Base-by-base conservation (phyloP, 2,797 vertebrate species). In the Dromococcyx pavoninus region DNA sequence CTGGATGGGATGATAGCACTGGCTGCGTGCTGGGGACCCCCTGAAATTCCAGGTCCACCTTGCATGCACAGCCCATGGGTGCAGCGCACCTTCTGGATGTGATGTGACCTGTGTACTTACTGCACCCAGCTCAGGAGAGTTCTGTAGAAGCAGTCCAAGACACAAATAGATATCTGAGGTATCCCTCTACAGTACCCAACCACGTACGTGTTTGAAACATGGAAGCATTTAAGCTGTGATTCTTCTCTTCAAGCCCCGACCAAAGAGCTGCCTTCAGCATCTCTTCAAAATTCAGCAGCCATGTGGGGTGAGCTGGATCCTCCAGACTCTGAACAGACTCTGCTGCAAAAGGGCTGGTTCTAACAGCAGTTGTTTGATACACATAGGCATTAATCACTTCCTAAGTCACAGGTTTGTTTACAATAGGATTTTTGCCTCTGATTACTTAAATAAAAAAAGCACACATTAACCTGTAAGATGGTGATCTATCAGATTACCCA, bases 1-100 rank as follows among this genome's bases (percentile, higher is more conserved):
- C 39, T 39, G 51, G n/a, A 19, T 41, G 60, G n/a, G 44, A 10
- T 48, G 17, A 3, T 35, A 16, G 46, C 35, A 12, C n/a, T 54
- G 69, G 3, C 43, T 37, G 60, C 37, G 1, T 39, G 32, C 30
- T 32, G 48, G 66, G 66, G 73, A 13, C 50, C 19, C 22, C 8
- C 53, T 17, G 23, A 11, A 61, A 13, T 39, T 67, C 10, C 53
- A 10, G 51, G 51, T 4, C 51, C 11, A 1, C 33, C 17, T 28
- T 28, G 32, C 4, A 1, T 5, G 46, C 32, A 3, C 33, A 35
- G 53, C 2, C 4, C 0, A 0, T 0, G 21, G 58, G 13, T 17
- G 33, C 53, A 60, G 43, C 65, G 18, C 17, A 0, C 2, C 2
- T 10, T 46, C 17, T 17, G 22, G 4, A 30, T 35, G 35, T n/a